Evolutionary conservation across 2,797 vertebrate species (phyloP).

Genomic region (Crocodylus rhombifer): DNA sequence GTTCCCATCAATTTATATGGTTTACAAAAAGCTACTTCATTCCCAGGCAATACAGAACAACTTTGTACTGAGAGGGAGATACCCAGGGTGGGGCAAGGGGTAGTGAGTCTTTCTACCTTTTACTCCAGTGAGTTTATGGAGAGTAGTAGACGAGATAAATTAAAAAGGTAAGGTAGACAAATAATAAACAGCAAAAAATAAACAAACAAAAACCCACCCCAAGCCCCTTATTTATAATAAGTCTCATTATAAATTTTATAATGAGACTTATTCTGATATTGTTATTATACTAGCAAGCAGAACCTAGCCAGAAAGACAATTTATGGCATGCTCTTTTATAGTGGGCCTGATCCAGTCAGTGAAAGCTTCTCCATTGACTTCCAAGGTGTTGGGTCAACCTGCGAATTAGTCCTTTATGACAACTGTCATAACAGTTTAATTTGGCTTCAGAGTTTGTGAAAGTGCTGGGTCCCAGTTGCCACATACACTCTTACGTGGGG

Average conservation of each 20-base stretch:
- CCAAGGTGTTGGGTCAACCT: neutral
- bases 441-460: neutral
- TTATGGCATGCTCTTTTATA: neutral
- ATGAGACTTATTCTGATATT: neutral
- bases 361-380: neutral
- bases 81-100: neutral
- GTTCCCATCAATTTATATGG: no score
- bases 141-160: neutral
- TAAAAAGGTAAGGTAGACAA: neutral
- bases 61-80: neutral
- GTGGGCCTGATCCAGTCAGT: neutral
- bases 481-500: fast-evolving
- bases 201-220: no score
- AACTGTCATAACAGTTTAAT: neutral
- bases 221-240: no score
- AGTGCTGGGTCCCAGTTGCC: neutral
- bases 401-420: neutral
- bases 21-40: no score
- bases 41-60: neutral
- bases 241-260: neutral
- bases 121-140: neutral
- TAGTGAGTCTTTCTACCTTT: neutral
- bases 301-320: neutral
- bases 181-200: neutral
- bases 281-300: neutral